phyloP scores from a whole-genome alignment of 30 jellyfish, hydroid and myxozoan genomes.

The Hydractinia echinata region DNA sequence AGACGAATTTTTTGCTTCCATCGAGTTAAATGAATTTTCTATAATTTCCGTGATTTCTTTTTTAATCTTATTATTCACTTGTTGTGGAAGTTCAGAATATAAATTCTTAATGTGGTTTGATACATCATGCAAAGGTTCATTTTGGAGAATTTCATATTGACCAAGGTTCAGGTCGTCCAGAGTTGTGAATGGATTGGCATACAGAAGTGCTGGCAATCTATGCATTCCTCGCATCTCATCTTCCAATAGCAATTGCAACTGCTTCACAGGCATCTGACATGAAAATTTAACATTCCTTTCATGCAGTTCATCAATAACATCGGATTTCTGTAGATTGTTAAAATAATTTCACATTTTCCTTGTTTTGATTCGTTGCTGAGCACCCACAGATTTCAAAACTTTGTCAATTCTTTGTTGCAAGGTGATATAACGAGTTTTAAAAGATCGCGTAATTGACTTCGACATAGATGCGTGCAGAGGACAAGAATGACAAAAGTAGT shows the following conservation, averaged over 20 bases:
- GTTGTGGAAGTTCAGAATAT: conserved; percentile 8
- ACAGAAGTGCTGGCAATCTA: conserved; percentile 13
- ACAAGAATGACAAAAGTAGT: conserved; percentile 10
- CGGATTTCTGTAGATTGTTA: background rate
- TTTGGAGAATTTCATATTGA: conserved; percentile 2
- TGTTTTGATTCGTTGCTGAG: background rate
- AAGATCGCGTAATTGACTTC: background rate
- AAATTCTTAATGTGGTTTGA: conserved; percentile 16
- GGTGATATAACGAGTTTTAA: background rate
- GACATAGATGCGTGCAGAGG: background rate
- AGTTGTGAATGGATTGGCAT: background rate
- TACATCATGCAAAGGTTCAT: conserved; percentile 19
- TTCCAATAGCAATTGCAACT: background rate
- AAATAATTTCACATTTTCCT: background rate
- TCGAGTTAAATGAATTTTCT: background rate
- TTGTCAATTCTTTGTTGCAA: background rate
- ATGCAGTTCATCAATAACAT: conserved; percentile 19
- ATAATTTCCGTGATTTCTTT: background rate
- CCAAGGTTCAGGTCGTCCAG: background rate
- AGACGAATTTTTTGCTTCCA: conserved; percentile 4
- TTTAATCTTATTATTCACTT: background rate
- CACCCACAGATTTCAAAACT: too few species aligned
- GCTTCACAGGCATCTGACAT: background rate
- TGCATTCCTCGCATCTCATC: conserved; percentile 15
- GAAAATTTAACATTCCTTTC: background rate